These are phyloP conservation scores for Cariama cristata DNA, from an alignment of 2,113 vertebrate species.

Conservation along the genomic window DNA sequence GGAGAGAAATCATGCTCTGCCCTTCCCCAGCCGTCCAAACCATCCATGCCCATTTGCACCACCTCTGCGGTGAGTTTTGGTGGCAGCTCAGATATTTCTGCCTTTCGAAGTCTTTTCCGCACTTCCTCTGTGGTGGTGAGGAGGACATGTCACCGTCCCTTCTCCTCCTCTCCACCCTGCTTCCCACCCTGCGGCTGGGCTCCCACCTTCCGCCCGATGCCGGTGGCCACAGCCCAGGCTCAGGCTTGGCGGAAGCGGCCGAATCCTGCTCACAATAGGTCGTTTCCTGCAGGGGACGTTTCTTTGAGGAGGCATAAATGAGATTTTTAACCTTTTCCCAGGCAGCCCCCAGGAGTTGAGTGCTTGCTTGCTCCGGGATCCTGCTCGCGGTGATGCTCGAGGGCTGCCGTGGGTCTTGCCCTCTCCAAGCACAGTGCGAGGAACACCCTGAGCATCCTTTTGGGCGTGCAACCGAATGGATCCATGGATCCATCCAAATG, in stretches of 20 bases:
- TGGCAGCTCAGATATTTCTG: background rate
- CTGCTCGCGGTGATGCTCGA: fast-evolving
- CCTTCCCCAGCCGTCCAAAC: background rate
- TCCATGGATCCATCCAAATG: background rate
- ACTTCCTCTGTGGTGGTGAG: fast-evolving
- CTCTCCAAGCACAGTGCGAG: fast-evolving
- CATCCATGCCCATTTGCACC: fast-evolving
- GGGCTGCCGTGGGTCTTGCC: fast-evolving
- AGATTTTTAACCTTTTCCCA: conserved; percentile 50
- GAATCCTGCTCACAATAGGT: conserved; percentile 64
- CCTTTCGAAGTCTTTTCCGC: background rate
- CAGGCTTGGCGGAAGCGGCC: conserved; percentile 35
- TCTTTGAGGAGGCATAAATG: background rate
- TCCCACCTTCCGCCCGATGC: background rate
- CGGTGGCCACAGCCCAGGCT: background rate
- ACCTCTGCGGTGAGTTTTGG: background rate
- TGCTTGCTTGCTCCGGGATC: background rate
- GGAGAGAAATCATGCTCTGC: background rate
- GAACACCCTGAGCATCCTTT: background rate
- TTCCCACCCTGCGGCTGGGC: fast-evolving
- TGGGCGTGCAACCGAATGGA: fast-evolving
- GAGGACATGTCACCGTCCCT: background rate
- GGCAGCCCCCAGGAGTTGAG: background rate
- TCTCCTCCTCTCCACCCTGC: background rate
- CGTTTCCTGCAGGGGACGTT: conserved; percentile 58